Conservation (phyloP, 2,888 invertebrate species). For the Trichopria drosophilae region DNA sequence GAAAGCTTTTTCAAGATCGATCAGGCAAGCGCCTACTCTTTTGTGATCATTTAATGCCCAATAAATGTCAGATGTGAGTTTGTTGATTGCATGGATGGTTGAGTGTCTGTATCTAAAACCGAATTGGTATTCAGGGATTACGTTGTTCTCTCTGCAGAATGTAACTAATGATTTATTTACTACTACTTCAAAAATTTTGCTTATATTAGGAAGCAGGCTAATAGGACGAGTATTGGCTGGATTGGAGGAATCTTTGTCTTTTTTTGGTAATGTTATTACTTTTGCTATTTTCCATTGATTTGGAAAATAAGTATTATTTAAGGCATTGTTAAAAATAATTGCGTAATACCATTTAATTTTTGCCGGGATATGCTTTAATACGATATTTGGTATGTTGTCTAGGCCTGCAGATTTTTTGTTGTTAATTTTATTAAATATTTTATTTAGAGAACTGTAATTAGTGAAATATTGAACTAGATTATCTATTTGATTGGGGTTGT, state of each 20-base stretch:
- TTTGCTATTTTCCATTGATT: constrained; percentile 34
- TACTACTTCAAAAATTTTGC: constrained; percentile 35
- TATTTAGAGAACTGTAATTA: too few relatives aligned
- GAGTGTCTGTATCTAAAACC: constrained; percentile 22
- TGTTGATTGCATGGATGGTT: constrained; percentile 20
- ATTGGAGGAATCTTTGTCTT: constrained; percentile 5
- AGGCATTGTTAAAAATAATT: constrained; percentile 25
- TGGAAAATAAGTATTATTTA: constrained; percentile 43
- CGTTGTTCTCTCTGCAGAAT: neutral
- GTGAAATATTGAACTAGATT: neutral
- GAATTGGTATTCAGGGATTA: constrained; percentile 19
- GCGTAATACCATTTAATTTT: neutral
- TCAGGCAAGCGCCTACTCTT: constrained; percentile 14
- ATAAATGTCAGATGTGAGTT: constrained; percentile 13
- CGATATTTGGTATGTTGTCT: constrained; percentile 17
- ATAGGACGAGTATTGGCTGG: constrained; percentile 36
- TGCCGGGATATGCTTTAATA: constrained; percentile 10
- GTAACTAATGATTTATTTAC: constrained; percentile 21
- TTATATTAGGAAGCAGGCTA: constrained; percentile 34
- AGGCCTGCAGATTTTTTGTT: constrained; percentile 18
- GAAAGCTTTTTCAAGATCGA: constrained; percentile 29
- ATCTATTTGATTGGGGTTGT: neutral
- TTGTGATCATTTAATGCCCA: constrained; percentile 1
- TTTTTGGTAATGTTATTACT: constrained; percentile 30
- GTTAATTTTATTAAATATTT: constrained; percentile 1